Percentiles rank a stretch among this genome's conserved stretches.
Evolutionary conservation across 2,113 vertebrate species (phyloP).

Genomic region (Labrus mixtus): DNA sequence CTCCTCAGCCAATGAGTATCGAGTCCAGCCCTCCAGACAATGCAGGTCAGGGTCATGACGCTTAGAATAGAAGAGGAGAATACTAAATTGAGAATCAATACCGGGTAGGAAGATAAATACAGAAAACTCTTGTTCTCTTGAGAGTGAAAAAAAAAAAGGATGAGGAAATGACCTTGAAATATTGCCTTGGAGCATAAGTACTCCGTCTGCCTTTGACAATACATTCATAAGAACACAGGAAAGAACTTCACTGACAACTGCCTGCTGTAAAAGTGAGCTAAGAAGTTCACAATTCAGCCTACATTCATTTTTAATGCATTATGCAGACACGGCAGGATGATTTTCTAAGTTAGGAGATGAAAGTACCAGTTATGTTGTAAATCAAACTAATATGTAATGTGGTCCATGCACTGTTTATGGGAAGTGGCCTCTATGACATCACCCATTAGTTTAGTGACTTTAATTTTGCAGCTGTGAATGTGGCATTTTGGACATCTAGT

Average conservation of each 20-base stretch:
- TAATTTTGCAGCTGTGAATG: too few species aligned
- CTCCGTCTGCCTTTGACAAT: not conserved
- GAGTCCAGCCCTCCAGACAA: constrained; percentile 79
- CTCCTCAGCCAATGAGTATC: constrained; percentile 77
- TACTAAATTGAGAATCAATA: constrained; percentile 25
- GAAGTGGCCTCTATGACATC: not conserved
- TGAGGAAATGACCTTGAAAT: constrained; percentile 13
- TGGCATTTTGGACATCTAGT: too few species aligned
- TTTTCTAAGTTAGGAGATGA: not conserved
- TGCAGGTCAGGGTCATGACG: constrained; percentile 65
- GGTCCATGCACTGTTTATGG: too few species aligned
- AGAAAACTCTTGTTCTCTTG: not conserved
- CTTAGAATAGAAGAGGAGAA: not conserved
- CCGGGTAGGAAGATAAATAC: constrained; percentile 10
- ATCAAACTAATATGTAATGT: not conserved
- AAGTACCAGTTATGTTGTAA: not conserved
- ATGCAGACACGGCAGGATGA: not conserved
- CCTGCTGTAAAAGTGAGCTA: not conserved
- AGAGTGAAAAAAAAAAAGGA: constrained; percentile 4
- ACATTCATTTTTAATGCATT: too few species aligned
- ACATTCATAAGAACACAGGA: not conserved
- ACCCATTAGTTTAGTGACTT: too few species aligned
- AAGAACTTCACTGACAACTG: not conserved
- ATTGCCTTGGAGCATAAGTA: not conserved
- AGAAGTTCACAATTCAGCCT: not conserved